Evolutionary conservation across 2,888 invertebrate species (phyloP).

Genomic region (Ariolimax columbianus): DNA sequence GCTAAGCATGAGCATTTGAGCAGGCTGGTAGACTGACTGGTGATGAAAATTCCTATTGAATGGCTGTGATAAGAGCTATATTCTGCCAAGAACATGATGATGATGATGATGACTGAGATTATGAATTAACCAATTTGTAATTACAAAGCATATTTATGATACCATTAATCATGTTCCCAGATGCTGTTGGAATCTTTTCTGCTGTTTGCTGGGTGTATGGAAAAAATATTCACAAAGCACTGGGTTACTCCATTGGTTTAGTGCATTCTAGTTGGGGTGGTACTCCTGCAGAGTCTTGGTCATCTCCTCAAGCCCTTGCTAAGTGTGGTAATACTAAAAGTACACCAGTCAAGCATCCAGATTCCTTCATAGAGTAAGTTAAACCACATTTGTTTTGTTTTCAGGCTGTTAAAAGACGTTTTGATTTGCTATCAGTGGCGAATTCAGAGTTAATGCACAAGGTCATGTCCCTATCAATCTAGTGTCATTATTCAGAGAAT

Average conservation of each 20-base stretch:
- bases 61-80: too few species aligned
- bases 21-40: too few species aligned
- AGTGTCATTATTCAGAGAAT: too few species aligned
- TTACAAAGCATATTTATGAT: not conserved
- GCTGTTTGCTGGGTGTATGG: conserved; percentile 77
- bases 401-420: too few species aligned
- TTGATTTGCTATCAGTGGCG: too few species aligned
- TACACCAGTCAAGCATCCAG: not conserved
- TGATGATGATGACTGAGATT: too few species aligned
- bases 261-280: conserved; percentile 69
- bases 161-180: conserved; percentile 1
- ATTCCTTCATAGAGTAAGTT: not conserved
- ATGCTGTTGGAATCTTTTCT: conserved; percentile 63
- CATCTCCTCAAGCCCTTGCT: conserved; percentile 65
- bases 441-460: too few species aligned
- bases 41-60: too few species aligned
- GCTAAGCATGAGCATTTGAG: too few species aligned
- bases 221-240: conserved; percentile 63
- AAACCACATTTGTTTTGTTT: too few species aligned
- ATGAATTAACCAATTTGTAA: not conserved
- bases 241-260: conserved; percentile 72
- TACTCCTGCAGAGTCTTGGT: conserved; percentile 73
- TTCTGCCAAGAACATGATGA: too few species aligned
- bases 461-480: too few species aligned
- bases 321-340: conserved; percentile 61